A percentile compares a stretch with the other conserved stretches of the same genome.
These are phyloP conservation scores for Characodon lateralis DNA, from an alignment of 2,797 vertebrate species.

Conservation along the genomic window DNA sequence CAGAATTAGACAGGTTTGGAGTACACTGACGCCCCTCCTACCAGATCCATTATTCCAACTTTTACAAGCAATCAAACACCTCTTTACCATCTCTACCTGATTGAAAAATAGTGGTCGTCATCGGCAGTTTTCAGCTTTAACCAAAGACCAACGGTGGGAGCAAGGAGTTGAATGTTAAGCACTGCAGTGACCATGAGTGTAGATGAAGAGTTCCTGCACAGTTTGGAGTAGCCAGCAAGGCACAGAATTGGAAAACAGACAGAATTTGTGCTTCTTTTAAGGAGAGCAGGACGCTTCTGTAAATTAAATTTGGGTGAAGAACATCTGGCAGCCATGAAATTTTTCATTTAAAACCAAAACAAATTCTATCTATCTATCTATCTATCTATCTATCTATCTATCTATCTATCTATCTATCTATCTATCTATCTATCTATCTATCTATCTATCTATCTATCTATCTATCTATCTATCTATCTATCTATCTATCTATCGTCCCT, in stretches of 20 bases:
- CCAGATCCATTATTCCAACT: constrained; percentile 54
- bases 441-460: too few relatives aligned
- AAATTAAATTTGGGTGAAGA: not conserved
- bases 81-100: constrained; percentile 18
- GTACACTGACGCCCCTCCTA: constrained; percentile 32
- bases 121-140: constrained; percentile 45
- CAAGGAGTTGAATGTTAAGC: constrained; percentile 51
- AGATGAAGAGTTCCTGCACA: constrained; percentile 20
- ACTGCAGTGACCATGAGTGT: constrained; percentile 23
- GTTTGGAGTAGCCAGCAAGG: not conserved
- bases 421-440: not conserved
- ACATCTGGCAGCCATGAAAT: not conserved
- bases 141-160: constrained; percentile 40
- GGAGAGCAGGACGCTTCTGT: not conserved
- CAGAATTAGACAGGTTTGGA: constrained; percentile 37
- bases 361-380: too few relatives aligned
- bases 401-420: too few relatives aligned
- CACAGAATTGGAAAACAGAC: not conserved
- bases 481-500: too few relatives aligned
- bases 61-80: constrained; percentile 61
- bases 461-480: too few relatives aligned
- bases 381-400: too few relatives aligned
- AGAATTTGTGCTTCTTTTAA: not conserved
- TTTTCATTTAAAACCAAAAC: not conserved
- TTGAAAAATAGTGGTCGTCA: constrained; percentile 63